phyloP scores from a whole-genome alignment of 2,888 invertebrate genomes.

The Azorinus chamasolen region DNA sequence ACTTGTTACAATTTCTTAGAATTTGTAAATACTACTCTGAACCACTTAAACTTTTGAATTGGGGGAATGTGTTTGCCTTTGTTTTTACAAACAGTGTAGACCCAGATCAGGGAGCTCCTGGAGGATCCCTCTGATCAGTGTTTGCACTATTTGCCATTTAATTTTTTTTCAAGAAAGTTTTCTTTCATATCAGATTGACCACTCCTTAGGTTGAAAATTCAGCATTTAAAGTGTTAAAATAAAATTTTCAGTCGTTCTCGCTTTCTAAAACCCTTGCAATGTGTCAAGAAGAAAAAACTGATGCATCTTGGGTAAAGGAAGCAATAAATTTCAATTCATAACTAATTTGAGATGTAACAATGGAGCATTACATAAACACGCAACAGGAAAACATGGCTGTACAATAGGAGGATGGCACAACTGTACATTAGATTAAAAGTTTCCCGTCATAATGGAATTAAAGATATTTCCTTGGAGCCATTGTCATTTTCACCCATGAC shows the following conservation, averaged over 20 bases:
- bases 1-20: slow-evolving; percentile 34
- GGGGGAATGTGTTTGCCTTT: no score
- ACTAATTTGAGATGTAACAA: slow-evolving; percentile 23
- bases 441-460: slow-evolving; percentile 3
- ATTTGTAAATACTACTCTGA: slow-evolving; percentile 27
- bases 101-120: no score
- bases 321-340: slow-evolving; percentile 31
- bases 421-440: slow-evolving; percentile 16
- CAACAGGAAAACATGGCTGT: slow-evolving; percentile 1
- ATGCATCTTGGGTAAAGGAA: slow-evolving; percentile 11
- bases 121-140: no score
- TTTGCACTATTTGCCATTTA: no score
- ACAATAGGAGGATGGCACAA: slow-evolving; percentile 1
- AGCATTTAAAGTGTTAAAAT: no score
- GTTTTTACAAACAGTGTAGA: no score
- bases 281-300: slow-evolving; percentile 5
- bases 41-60: slow-evolving; percentile 26
- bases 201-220: no score
- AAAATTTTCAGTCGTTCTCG: neutral
- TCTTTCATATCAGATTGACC: no score
- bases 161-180: no score
- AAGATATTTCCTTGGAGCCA: neutral
- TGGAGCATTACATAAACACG: slow-evolving; percentile 16
- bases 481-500: slow-evolving; percentile 5
- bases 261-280: neutral